phyloP scores from a whole-genome alignment of 2,888 invertebrate genomes.

The Nezara viridula region DNA sequence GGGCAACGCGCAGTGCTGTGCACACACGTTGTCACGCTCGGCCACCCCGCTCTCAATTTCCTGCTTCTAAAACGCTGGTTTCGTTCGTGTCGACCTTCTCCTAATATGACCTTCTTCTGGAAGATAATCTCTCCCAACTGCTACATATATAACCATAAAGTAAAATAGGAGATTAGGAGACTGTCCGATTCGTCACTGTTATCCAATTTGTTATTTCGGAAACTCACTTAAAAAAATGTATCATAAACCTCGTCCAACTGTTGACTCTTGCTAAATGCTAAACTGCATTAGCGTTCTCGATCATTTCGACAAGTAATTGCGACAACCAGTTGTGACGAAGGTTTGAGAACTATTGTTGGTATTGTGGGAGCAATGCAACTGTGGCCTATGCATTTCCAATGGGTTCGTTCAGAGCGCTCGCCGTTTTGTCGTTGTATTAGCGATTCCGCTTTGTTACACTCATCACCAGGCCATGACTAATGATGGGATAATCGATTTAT shows the following conservation, averaged over 20 bases:
- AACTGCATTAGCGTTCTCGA: background rate
- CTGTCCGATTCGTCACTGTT: no score
- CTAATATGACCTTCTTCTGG: no score
- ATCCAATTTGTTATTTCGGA: no score
- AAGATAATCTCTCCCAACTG: no score
- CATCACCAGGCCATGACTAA: background rate
- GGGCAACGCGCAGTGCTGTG: no score
- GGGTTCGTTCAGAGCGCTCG: background rate
- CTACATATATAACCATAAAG: no score
- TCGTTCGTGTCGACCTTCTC: no score
- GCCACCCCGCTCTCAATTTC: no score
- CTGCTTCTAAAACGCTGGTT: no score
- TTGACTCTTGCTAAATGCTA: background rate
- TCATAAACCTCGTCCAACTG: background rate
- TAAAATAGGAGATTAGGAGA: no score
- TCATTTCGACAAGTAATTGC: background rate
- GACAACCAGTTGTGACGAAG: background rate
- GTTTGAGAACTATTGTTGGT: constrained; percentile 6
- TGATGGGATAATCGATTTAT: constrained; percentile 31
- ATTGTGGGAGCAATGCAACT: background rate
- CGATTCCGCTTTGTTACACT: constrained; percentile 15
- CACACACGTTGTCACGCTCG: no score
- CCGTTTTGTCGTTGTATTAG: constrained; percentile 1
- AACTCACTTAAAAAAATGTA: no score
- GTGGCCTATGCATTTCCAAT: constrained; percentile 37